Percentiles rank a stretch among this genome's conserved stretches.
These are phyloP conservation scores for Zosterops pallidus DNA, from an alignment of 2,113 vertebrate genomes.

Conservation along the genomic window DNA sequence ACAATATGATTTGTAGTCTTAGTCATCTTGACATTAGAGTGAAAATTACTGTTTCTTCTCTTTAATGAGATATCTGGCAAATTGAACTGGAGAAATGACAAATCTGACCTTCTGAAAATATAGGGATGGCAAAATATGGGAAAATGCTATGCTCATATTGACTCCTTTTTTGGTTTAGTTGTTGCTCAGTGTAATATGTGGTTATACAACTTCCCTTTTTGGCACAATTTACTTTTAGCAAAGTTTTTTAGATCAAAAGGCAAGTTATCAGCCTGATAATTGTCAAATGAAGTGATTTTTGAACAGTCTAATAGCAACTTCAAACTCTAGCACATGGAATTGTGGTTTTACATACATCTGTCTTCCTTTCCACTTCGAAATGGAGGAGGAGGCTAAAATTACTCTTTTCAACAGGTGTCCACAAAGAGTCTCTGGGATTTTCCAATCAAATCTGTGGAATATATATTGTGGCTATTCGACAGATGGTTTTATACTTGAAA, in stretches of 20 bases:
- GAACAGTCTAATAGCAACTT: not conserved
- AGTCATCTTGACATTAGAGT: not conserved
- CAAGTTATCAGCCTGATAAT: not conserved
- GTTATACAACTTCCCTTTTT: not conserved
- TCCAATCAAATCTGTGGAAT: conserved; percentile 58
- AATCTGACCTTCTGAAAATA: not conserved
- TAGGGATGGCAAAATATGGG: not conserved
- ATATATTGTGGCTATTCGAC: conserved; percentile 40
- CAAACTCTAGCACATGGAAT: not conserved
- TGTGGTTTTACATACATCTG: conserved; percentile 29
- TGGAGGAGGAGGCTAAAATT: conserved; percentile 53
- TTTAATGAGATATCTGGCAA: not conserved
- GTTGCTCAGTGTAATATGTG: not conserved
- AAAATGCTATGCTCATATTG: not conserved
- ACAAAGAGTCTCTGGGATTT: conserved; percentile 49
- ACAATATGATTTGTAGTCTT: not conserved
- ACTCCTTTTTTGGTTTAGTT: not conserved
- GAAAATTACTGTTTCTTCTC: not conserved
- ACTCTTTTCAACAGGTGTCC: conserved; percentile 60
- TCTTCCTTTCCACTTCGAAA: conserved; percentile 59
- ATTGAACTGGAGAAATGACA: not conserved
- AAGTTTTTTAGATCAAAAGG: not conserved
- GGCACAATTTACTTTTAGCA: not conserved
- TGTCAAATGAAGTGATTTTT: not conserved
- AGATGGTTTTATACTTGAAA: conserved; percentile 52